phyloP scores from a whole-genome alignment of 1,140 invertebrate genomes.

The Stegodyphus mimosarum region DNA sequence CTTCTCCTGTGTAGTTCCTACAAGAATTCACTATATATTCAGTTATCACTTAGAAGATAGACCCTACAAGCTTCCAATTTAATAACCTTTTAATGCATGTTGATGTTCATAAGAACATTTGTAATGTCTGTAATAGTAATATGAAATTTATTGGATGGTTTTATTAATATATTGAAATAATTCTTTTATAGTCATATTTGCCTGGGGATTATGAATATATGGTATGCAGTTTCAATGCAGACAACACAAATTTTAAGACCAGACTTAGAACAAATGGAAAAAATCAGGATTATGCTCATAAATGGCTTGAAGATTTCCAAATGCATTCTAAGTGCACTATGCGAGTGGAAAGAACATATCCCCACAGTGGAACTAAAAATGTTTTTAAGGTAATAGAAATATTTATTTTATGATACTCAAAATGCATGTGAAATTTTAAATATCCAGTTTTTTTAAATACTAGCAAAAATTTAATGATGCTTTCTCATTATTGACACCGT shows the following conservation, averaged over 20 bases:
- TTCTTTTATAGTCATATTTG: constrained; percentile 36
- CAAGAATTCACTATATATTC: too few species aligned
- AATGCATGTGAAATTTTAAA: too few species aligned
- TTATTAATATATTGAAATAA: background rate
- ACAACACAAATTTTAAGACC: constrained; percentile 47
- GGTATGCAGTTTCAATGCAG: constrained; percentile 35
- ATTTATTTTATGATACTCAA: too few species aligned
- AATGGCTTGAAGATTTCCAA: constrained; percentile 58
- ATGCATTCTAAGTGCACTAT: constrained; percentile 58
- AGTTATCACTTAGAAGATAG: too few species aligned
- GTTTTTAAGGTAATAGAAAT: constrained; percentile 42
- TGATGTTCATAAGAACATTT: too few species aligned
- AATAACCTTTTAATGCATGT: background rate
- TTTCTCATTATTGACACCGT: too few species aligned
- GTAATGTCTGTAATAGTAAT: background rate
- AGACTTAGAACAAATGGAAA: constrained; percentile 39
- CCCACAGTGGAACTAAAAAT: constrained; percentile 58
- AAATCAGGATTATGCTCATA: constrained; percentile 46
- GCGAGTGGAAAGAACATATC: constrained; percentile 57
- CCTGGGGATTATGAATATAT: constrained; percentile 52
- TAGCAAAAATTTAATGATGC: too few species aligned
- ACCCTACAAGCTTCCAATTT: background rate
- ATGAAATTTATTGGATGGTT: background rate
- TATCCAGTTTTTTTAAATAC: too few species aligned
- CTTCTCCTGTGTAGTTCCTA: too few species aligned